Evolutionary conservation across 2,888 invertebrate species (phyloP).

Genomic region (Hetaerina titia): DNA sequence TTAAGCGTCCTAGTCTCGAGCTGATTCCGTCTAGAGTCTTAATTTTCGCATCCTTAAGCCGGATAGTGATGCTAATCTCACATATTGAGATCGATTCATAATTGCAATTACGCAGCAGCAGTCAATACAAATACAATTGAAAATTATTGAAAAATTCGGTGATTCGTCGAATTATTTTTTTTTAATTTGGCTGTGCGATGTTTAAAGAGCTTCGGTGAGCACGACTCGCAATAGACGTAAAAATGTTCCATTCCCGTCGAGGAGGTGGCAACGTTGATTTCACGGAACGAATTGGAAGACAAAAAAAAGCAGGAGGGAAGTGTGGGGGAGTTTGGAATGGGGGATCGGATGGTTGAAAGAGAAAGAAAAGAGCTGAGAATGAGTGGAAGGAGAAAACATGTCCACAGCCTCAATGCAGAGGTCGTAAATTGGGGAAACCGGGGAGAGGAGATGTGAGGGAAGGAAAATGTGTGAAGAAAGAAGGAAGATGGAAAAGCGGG

Average conservation of each 20-base stretch:
- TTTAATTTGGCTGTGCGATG: background rate
- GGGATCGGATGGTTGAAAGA: slow-evolving; percentile 60
- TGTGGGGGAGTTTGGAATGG: slow-evolving; percentile 22
- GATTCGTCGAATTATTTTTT: too few relatives aligned
- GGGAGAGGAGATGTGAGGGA: slow-evolving; percentile 3
- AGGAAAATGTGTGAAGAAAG: slow-evolving; percentile 22
- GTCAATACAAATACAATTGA: too few relatives aligned
- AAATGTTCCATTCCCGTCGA: background rate
- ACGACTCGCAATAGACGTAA: background rate
- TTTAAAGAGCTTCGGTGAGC: background rate
- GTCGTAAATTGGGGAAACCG: slow-evolving; percentile 61
- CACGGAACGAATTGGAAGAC: slow-evolving; percentile 49
- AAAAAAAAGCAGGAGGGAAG: slow-evolving; percentile 39
- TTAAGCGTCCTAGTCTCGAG: too few relatives aligned
- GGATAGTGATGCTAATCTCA: too few relatives aligned
- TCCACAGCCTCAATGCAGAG: slow-evolving; percentile 57
- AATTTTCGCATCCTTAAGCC: too few relatives aligned
- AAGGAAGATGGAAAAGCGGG: background rate
- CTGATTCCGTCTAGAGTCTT: too few relatives aligned
- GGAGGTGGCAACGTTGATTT: slow-evolving; percentile 56
- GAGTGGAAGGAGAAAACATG: slow-evolving; percentile 61
- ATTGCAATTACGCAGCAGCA: background rate
- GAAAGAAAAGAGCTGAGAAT: slow-evolving; percentile 63
- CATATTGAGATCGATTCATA: background rate
- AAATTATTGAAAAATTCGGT: too few relatives aligned